Evolutionary conservation across 2,113 vertebrate genomes (phyloP), one percentile per base, ranked within the genome.

Genomic region (Helogale parvula): DNA sequence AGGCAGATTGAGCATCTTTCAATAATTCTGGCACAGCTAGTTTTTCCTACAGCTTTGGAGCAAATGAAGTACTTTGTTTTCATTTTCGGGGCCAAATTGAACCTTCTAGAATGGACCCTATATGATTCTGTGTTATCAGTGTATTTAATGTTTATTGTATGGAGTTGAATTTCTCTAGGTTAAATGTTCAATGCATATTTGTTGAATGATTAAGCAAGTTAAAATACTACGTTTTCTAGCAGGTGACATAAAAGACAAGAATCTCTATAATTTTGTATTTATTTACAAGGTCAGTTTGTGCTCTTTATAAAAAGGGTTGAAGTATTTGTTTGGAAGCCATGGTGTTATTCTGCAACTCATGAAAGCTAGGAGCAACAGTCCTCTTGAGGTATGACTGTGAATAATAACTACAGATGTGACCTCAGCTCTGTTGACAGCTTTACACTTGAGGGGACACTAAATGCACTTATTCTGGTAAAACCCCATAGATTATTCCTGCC

Each of bases 161-260:
- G 38, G 7, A 68, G 1, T 19, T 35, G 0, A 38, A 25, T 81
- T 91, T 91, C 45, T 52, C 14, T 72, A 60, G 72, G n/a, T 89
- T 86, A 77, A 85, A 68, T 33, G 87, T 5, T 76, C n/a, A 82
- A 57, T 74, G 72, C 81, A 83, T 93, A 82, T 84, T 83, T 86
- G 21, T 74, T 92, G n/a, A 96, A 68, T 81, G 23, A 74, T 31
- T 38, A n/a, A 86, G 16, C 45, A 92, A 94, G 88, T 88, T 45
- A 88, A 88, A 96, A 88, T 85, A 80, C 29, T 52, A 76, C 38
- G 71, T 85, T 74, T 85, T 29, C 47, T 66, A 12, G 54, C 79
- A 93, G 31, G 23, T 68, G 77, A 91, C 19, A 88, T 93, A 88
- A 74, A 38, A 21, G 31, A 60, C 21, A 82, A 74, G 76, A 92